Conservation (phyloP, 1,140 invertebrate species). For the Penaeus indicus region DNA sequence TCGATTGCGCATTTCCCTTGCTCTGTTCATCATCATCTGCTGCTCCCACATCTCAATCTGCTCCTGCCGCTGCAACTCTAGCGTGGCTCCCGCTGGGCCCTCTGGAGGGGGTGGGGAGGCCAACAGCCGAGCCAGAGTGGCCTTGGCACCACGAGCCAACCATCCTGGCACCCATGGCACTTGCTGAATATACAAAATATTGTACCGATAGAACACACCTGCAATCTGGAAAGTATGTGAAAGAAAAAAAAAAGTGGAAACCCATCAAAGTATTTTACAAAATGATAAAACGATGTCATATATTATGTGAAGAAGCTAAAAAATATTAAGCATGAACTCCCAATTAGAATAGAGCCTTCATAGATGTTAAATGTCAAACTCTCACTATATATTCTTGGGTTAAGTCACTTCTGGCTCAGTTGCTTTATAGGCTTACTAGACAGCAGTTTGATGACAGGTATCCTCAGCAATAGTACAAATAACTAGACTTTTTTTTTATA, state of each 20-base stretch:
- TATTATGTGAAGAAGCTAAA: not conserved
- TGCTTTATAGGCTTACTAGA: no score
- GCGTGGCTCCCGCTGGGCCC: conserved; percentile 73
- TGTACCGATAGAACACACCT: conserved; percentile 73
- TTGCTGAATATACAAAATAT: conserved; percentile 71
- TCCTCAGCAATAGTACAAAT: no score
- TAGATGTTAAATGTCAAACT: no score
- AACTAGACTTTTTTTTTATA: no score
- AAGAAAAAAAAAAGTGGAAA: not conserved
- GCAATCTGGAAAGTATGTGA: conserved; percentile 70
- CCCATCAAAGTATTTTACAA: conserved; percentile 8
- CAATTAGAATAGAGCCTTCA: not conserved
- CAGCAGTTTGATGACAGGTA: no score
- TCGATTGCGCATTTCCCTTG: conserved; percentile 59
- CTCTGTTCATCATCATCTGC: conserved; percentile 70
- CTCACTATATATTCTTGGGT: no score
- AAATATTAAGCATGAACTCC: not conserved
- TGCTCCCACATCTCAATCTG: conserved; percentile 74
- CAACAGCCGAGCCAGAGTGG: conserved; percentile 71
- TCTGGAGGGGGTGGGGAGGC: conserved; percentile 71
- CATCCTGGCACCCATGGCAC: conserved; percentile 71
- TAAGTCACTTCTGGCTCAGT: no score
- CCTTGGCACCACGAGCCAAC: conserved; percentile 70
- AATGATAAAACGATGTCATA: conserved; percentile 9
- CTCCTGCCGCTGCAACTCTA: conserved; percentile 74